Evolutionary conservation across 1,140 invertebrate genomes (phyloP).

Genomic region (Aphaenogaster floridana): DNA sequence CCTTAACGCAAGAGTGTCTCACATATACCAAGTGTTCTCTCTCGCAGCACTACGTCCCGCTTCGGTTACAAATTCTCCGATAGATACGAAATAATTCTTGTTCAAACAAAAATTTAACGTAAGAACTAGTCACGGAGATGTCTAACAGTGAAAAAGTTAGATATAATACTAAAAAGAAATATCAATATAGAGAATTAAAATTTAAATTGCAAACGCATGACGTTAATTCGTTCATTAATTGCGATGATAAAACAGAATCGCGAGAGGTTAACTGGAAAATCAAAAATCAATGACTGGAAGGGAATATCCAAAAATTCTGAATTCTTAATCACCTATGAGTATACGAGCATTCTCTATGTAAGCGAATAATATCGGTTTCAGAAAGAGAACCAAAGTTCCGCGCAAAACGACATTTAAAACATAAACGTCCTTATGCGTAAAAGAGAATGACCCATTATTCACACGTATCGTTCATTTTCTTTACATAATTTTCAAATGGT

Average conservation of each 20-base stretch:
- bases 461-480: background rate
- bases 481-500: background rate
- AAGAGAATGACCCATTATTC: background rate
- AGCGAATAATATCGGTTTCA: background rate
- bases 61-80: background rate
- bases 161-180: background rate
- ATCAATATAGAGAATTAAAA: background rate
- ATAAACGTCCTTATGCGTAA: background rate
- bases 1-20: background rate
- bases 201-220: background rate
- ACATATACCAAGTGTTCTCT: background rate
- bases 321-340: background rate
- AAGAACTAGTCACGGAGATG: background rate
- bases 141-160: background rate
- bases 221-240: conserved; percentile 2
- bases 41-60: background rate
- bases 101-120: background rate
- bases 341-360: background rate
- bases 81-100: background rate
- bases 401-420: background rate
- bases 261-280: background rate
- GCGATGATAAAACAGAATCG: background rate
- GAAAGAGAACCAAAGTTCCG: background rate
- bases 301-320: background rate
- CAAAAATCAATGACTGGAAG: background rate